Evolutionary conservation across 2,113 vertebrate genomes (phyloP).

Genomic region (Lasiurus borealis): DNA sequence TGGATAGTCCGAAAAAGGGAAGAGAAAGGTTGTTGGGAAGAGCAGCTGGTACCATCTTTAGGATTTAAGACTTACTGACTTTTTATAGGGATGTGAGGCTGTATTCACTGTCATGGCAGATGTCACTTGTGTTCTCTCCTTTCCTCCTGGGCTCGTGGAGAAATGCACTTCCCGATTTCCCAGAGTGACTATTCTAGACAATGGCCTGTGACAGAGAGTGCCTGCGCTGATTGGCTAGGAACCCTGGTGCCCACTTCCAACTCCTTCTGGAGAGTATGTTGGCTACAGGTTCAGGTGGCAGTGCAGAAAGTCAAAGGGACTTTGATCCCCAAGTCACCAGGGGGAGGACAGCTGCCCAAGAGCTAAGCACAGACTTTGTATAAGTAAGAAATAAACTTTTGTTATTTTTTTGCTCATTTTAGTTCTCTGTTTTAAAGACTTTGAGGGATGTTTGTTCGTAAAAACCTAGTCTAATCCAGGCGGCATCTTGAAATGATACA

Average conservation of each 20-base stretch:
- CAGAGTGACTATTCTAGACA: neutral
- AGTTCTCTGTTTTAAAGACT: neutral
- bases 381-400: neutral
- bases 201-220: neutral
- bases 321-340: neutral
- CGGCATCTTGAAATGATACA: neutral
- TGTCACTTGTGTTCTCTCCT: neutral
- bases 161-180: neutral
- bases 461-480: neutral
- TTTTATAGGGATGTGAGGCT: neutral
- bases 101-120: neutral
- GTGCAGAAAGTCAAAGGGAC: neutral
- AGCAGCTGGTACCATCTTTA: neutral
- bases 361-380: neutral
- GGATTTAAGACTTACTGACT: neutral
- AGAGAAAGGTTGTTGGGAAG: no score
- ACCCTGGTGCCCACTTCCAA: neutral
- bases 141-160: neutral
- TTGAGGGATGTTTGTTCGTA: neutral
- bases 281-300: neutral
- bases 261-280: neutral
- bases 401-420: neutral
- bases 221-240: fast-evolving
- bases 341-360: neutral
- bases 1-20: neutral